Conservation (phyloP, 2,888 invertebrate species). For the Athrips mouffetella region DNA sequence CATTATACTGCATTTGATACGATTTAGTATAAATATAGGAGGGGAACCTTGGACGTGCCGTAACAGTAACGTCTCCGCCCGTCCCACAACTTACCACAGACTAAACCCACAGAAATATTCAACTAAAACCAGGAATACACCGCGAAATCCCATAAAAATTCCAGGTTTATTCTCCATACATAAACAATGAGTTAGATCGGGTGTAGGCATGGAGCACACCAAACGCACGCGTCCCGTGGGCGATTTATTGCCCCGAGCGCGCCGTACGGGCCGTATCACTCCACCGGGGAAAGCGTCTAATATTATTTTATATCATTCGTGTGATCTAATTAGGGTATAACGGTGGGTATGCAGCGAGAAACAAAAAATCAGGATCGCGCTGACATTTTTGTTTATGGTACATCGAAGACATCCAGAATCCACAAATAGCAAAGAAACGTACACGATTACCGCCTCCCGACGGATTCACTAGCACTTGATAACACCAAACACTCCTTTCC, state of each 20-base stretch:
- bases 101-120: constrained; percentile 50
- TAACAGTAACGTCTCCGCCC: constrained; percentile 35
- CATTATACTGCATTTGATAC: constrained; percentile 72
- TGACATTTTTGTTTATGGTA: constrained; percentile 80
- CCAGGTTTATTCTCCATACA: constrained; percentile 75
- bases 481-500: constrained; percentile 70
- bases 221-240: constrained; percentile 74
- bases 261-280: constrained; percentile 46
- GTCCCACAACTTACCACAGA: constrained; percentile 37
- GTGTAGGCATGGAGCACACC: constrained; percentile 71
- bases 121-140: constrained; percentile 57
- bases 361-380: constrained; percentile 78
- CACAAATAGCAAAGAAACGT: constrained; percentile 76
- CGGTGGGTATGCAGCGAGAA: constrained; percentile 74
- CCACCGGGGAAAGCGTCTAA: constrained; percentile 62
- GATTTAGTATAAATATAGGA: constrained; percentile 76
- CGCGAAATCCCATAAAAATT: constrained; percentile 67
- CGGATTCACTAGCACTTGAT: constrained; percentile 75
- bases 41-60: constrained; percentile 66
- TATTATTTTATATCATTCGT: constrained; percentile 73
- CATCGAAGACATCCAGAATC: constrained; percentile 76
- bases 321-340: constrained; percentile 74
- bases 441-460: constrained; percentile 77
- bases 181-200: constrained; percentile 78
- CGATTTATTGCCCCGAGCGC: constrained; percentile 63